Base-by-base conservation (phyloP, 2,888 invertebrate genomes). In the Automeris io region DNA sequence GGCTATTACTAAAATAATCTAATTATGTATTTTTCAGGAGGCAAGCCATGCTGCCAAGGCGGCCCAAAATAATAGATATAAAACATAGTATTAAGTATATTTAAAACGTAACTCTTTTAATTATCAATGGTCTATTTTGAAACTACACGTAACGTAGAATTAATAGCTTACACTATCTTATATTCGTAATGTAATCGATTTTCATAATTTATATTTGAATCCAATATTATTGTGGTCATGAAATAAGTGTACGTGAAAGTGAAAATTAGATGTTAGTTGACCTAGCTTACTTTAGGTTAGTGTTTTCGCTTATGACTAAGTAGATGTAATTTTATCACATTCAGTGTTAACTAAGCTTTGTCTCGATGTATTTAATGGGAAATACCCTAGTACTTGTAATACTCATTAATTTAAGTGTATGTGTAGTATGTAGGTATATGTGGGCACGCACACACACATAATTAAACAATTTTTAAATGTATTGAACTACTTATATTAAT, bases 31-130 rank as follows among this genome's bases (percentile, higher is more conserved):
- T 45, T 70, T 71, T 21, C 76, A 87, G 87, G 77, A 34, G 73
- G 66, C 42, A 83, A 78, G 61, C 83, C 81, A 39, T 83, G 82
- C 62, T 80, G 83, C 69, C 70, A 77, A 47, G 80, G 71, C 29
- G 77, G 66, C 33, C 77, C 63, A 31, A 73, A 74, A 45, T 75
- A 78, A 46, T 79, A 59, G 61, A 8, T 9, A 26, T 34, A 33
- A 25, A 37, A 43, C n/a, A n/a, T n/a, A n/a, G n/a, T n/a, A n/a
- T n/a, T n/a, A 35, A 36, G 35, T 43, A 33, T 16, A 9, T 21
- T 35, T 37, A 18, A 40, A 36, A 40, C 23, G 16, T 37, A 42
- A 48, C 34, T 34, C 12, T 43, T 51, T 51, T 50, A 48, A 33
- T 29, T 43, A 45, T 49, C 52, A 19, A 38, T 33, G 13, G 11